Base-by-base conservation (phyloP, 1,140 invertebrate genomes). In the Prorops nasuta region DNA sequence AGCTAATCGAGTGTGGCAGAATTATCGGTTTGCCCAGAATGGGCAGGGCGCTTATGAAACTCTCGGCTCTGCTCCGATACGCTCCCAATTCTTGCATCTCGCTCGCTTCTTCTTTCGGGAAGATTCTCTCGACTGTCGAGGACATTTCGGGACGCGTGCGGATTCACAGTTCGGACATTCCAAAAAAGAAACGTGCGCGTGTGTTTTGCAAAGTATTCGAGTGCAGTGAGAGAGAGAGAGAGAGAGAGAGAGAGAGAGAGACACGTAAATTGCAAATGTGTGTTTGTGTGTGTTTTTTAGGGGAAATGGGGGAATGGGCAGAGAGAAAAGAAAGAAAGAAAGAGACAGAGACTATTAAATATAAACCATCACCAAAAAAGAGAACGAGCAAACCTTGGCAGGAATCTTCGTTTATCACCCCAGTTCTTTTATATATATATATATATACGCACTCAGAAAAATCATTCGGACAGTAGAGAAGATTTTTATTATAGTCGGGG, bases 301-400 rank as follows among this genome's bases (percentile, higher is more conserved):
- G 53, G 61, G 62, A 63, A 59, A 56, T 64, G 51, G 39, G 37
- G 31, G 22, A 44, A 43, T 34, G 46, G 21, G 24, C 22, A 52
- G 14, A 24, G 34, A 36, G 44, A 54, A 47, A 50, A 55, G 51
- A 52, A 49, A 64, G 44, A 55, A 63, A 59, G 66, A 60, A 72
- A 71, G 62, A 71, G 59, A 68, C 71, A 71, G 53, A 67, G 37
- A 71, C 35, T 56, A 74, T 64, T 67, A 76, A 66, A 71, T n/a
- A n/a, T 63, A 64, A 70, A 60, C 60, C 47, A 54, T 58, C 42
- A 48, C 46, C 32, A 22, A 49, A 43, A 18, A 60, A 55, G 54
- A 44, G 55, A 44, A 24, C 35, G 49, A 49, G 19, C 38, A 32
- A 44, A 12, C 22, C 47, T 49, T 45, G 43, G 16, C 34, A 55